Evolutionary conservation across 2,888 invertebrate species (phyloP).

Genomic region (Macropis europaea): DNA sequence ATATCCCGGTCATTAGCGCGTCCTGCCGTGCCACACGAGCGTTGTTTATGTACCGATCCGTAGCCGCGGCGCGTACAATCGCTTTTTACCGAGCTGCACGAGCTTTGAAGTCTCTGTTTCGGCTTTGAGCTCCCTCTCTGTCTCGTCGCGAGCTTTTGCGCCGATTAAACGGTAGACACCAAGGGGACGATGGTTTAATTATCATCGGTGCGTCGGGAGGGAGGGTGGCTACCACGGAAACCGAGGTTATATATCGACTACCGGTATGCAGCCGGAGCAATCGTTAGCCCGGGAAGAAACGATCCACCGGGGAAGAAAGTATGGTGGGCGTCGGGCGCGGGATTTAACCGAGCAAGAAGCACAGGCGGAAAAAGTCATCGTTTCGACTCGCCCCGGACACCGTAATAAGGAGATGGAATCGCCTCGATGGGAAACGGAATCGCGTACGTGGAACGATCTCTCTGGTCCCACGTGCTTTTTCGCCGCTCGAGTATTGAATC

Average conservation of each 20-base stretch:
- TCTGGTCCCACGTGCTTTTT: constrained; percentile 36
- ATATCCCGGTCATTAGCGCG: constrained; percentile 79
- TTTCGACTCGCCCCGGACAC: constrained; percentile 7
- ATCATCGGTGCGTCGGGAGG: constrained; percentile 56
- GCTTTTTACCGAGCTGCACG: constrained; percentile 36
- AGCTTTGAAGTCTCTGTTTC: constrained; percentile 61
- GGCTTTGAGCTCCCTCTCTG: no score
- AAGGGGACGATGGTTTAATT: constrained; percentile 74
- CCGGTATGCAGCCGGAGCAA: constrained; percentile 62
- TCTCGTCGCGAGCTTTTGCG: constrained; percentile 26
- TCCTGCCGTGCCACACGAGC: constrained; percentile 74
- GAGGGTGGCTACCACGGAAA: constrained; percentile 49
- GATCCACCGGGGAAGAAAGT: constrained; percentile 24
- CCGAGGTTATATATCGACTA: constrained; percentile 68
- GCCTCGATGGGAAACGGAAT: constrained; percentile 33
- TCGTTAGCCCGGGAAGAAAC: constrained; percentile 45
- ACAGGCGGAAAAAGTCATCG: constrained; percentile 39
- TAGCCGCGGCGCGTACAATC: constrained; percentile 52
- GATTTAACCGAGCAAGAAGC: constrained; percentile 49
- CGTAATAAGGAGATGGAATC: constrained; percentile 33
- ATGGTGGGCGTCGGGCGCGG: constrained; percentile 32
- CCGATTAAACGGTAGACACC: constrained; percentile 37
- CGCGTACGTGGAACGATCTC: constrained; percentile 19
- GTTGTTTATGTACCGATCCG: constrained; percentile 76
- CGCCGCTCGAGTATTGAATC: background rate